These are phyloP conservation scores for Belonocnema kinseyi DNA, from an alignment of 1,140 invertebrate species.

Conservation along the genomic window DNA sequence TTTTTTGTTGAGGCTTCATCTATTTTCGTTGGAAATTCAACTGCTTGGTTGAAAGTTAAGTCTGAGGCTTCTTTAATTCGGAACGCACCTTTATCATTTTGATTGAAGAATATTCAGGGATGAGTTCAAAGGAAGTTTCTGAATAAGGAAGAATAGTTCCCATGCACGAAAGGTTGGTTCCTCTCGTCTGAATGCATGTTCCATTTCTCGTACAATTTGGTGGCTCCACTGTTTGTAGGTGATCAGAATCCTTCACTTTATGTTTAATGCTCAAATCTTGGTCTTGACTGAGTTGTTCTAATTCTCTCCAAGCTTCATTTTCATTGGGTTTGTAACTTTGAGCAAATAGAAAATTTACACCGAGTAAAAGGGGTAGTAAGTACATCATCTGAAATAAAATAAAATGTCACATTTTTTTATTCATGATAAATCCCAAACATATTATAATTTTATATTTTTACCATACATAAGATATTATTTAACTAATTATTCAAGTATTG, in stretches of 20 bases:
- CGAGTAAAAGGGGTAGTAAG: background rate
- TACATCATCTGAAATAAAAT: slow-evolving; percentile 7
- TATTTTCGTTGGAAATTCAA: too few species aligned
- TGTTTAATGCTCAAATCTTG: background rate
- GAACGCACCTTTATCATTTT: background rate
- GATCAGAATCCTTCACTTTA: slow-evolving; percentile 7
- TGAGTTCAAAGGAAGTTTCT: slow-evolving; percentile 3
- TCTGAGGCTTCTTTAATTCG: background rate
- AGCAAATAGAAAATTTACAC: background rate
- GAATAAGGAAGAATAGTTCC: slow-evolving; percentile 14
- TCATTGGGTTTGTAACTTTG: background rate
- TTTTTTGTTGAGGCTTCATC: too few species aligned
- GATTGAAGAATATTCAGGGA: background rate
- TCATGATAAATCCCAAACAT: background rate
- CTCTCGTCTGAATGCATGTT: background rate
- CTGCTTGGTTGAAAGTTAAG: too few species aligned
- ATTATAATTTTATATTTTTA: too few species aligned
- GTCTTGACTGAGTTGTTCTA: background rate
- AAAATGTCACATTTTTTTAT: background rate
- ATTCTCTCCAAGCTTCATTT: slow-evolving; percentile 15
- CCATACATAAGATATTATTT: too few species aligned
- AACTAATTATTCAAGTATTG: too few species aligned
- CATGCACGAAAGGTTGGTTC: background rate
- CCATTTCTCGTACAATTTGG: background rate
- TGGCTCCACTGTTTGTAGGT: background rate